Percentiles rank a stretch among this genome's conserved stretches.
These are phyloP conservation scores for Phacellophora camtschatica DNA, from an alignment of 30 jellyfish, hydroid and myxozoan genomes.

Conservation along the genomic window DNA sequence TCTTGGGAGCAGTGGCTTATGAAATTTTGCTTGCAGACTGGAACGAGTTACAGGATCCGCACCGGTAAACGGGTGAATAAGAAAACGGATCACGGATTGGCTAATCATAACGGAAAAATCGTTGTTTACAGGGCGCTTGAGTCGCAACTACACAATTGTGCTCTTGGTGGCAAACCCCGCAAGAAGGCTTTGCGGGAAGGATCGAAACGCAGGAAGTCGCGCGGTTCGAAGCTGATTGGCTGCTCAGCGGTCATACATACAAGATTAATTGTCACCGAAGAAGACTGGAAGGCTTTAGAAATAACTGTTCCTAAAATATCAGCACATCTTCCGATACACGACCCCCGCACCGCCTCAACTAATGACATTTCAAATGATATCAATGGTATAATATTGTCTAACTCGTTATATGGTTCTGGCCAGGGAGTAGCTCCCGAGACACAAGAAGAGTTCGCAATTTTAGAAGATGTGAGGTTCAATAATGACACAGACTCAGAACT, in stretches of 20 bases:
- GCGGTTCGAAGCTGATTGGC: constrained; percentile 97
- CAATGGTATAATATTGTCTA: constrained; percentile 42
- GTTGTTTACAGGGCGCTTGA: constrained; percentile 90
- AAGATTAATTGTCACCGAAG: constrained; percentile 90
- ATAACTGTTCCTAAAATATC: constrained; percentile 91
- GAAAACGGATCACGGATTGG: constrained; percentile 95
- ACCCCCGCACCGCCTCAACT: constrained; percentile 64
- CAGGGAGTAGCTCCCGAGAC: constrained; percentile 50
- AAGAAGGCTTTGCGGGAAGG: constrained; percentile 87
- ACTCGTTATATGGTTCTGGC: constrained; percentile 30
- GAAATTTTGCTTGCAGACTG: constrained; percentile 85
- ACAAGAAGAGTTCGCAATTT: constrained; percentile 41
- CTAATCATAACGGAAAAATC: constrained; percentile 95
- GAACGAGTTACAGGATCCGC: constrained; percentile 89
- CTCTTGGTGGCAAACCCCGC: constrained; percentile 98
- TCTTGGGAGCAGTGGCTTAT: constrained; percentile 91
- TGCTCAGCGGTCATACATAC: constrained; percentile 98
- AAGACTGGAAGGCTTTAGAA: constrained; percentile 92
- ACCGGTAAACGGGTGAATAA: constrained; percentile 97
- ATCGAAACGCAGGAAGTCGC: constrained; percentile 79
- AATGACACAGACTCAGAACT: constrained; percentile 38
- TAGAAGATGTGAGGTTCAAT: constrained; percentile 56
- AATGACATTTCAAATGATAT: constrained; percentile 42
- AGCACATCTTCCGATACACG: constrained; percentile 94
- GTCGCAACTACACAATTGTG: constrained; percentile 95